A percentile compares a stretch with the other conserved stretches of the same genome.
These are phyloP conservation scores for Drosophila macrospina DNA, from an alignment of 2,888 invertebrate genomes.

Conservation along the genomic window DNA sequence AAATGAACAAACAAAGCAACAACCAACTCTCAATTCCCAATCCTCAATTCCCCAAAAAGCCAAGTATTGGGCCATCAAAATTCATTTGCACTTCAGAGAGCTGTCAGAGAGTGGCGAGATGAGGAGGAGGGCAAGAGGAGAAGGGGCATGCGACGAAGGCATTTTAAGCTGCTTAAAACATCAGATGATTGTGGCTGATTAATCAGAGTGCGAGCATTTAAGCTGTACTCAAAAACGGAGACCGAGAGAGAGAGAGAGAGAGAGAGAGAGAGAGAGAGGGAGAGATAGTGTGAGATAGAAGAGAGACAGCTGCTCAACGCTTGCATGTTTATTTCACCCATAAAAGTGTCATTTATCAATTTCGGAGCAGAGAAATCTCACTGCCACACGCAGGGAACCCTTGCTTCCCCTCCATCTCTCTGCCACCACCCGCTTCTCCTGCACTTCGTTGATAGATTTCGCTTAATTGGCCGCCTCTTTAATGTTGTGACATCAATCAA, in stretches of 20 bases:
- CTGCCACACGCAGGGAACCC: slow-evolving; percentile 46
- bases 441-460: slow-evolving; percentile 64
- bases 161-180: slow-evolving; percentile 80
- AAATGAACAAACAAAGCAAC: slow-evolving; percentile 62
- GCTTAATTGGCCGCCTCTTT: slow-evolving; percentile 77
- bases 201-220: slow-evolving; percentile 80
- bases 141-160: slow-evolving; percentile 29
- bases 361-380: slow-evolving; percentile 39
- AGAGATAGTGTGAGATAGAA: not conserved
- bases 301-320: not conserved
- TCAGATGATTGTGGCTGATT: slow-evolving; percentile 81
- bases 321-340: slow-evolving; percentile 67
- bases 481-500: slow-evolving; percentile 78
- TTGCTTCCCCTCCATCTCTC: not conserved
- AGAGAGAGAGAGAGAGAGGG: not conserved
- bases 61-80: slow-evolving; percentile 78
- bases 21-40: slow-evolving; percentile 21
- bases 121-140: slow-evolving; percentile 2
- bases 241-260: not conserved
- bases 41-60: slow-evolving; percentile 22
- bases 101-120: slow-evolving; percentile 45
- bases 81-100: slow-evolving; percentile 72
- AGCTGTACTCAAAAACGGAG: slow-evolving; percentile 48
- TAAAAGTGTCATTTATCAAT: slow-evolving; percentile 82
- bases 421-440: not conserved